Evolutionary conservation across 1,140 invertebrate genomes (phyloP).

Genomic region (Sminthurides bifidus): DNA sequence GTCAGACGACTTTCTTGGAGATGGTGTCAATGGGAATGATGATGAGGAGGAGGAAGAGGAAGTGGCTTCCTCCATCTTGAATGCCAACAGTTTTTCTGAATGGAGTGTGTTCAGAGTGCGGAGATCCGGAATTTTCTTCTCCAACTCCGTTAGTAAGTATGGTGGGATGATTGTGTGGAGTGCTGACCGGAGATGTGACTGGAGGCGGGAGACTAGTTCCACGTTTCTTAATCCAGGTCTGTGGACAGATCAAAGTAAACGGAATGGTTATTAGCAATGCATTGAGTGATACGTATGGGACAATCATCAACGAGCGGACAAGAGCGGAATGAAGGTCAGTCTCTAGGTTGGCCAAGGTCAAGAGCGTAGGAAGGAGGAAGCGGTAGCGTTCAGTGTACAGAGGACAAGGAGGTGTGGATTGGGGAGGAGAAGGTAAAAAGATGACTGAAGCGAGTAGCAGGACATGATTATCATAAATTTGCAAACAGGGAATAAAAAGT

Average conservation of each 20-base stretch:
- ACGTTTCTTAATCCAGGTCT: constrained; percentile 83
- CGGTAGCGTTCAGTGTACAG: too few relatives aligned
- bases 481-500: background rate
- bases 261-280: background rate
- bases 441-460: too few relatives aligned
- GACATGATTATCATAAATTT: too few relatives aligned
- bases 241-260: constrained; percentile 15
- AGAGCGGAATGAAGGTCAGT: too few relatives aligned
- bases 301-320: too few relatives aligned
- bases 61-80: constrained; percentile 70
- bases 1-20: constrained; percentile 22
- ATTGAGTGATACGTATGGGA: too few relatives aligned
- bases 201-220: constrained; percentile 70
- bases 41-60: constrained; percentile 11
- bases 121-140: constrained; percentile 89
- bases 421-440: too few relatives aligned
- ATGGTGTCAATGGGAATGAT: constrained; percentile 13
- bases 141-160: constrained; percentile 67
- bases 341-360: too few relatives aligned
- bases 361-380: too few relatives aligned
- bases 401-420: too few relatives aligned
- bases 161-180: constrained; percentile 48
- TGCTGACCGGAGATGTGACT: constrained; percentile 21
- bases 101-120: constrained; percentile 89
- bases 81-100: constrained; percentile 86